Base-by-base conservation (phyloP, 2,113 vertebrate species). In the Cyprinodon tularosa region DNA sequence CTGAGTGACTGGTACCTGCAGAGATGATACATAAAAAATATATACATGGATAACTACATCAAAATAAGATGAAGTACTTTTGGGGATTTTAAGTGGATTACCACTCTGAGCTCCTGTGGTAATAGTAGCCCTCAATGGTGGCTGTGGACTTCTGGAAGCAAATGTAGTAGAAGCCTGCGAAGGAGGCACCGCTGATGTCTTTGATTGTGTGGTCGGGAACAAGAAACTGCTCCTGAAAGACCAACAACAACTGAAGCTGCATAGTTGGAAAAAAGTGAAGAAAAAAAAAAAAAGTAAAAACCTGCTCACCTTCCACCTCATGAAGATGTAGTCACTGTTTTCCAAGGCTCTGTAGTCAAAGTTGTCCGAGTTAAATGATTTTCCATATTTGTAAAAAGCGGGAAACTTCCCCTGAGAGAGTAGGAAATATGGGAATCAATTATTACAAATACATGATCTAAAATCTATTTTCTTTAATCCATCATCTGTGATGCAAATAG, bases 131-230 rank as follows among this genome's bases (percentile, higher is more conserved):
- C 93, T 99, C 98, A 85, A 99, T 98, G 69, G 97, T 98, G 71
- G 98, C 98, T 76, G 97, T 97, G 66, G 98, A 99, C 92, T 99
- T 99, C 95, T 99, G 98, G 94, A 99, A 99, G 93, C 98, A 99
- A 93, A 99, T 99, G 95, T 99, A 99, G 93, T 99, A 99, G 91
- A 99, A 99, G 68, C 98, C 98, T 68, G 98, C 98, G 90, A 99
- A 99, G 91, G 98, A 99, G 93, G 98, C 98, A 17, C 98, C 98
- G 0, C 97, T 99, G 93, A 99, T 99, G 92, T 99, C 98, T 94
- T 99, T 99, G 93, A 99, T 99, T 17, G 98, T 99, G 91, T 99
- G 98, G 89, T 99, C 98, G 4, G 98, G 98, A 60, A 99, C 98
- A 60, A 99, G 91, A 86, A 99, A 99, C 94, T 99, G 98, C 71